Percentiles rank a stretch among this genome's conserved stretches.
Conservation (phyloP, 2,888 invertebrate species). For the Callyntrura guangdongensis region DNA sequence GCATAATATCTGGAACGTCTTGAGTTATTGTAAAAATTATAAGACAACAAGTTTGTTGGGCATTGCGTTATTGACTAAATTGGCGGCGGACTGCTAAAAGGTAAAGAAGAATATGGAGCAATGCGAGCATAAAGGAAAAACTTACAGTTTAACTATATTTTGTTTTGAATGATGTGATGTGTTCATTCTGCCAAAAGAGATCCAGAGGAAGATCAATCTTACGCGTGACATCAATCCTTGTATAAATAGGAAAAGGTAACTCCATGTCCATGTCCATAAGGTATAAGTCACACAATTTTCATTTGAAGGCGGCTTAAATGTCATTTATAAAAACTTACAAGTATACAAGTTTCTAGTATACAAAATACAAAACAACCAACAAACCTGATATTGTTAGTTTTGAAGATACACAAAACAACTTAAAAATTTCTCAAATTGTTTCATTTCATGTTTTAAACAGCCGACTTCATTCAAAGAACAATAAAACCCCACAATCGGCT, state of each 20-base stretch:
- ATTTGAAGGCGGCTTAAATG: too few relatives aligned
- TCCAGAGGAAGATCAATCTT: conserved; percentile 66
- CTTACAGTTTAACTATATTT: too few relatives aligned
- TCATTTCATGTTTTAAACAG: conserved; percentile 34
- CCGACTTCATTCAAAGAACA: background rate
- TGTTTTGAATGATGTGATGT: conserved; percentile 30
- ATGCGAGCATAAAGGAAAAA: too few relatives aligned
- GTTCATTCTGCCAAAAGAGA: conserved; percentile 52
- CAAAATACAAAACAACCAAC: conserved; percentile 12
- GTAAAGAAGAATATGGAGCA: too few relatives aligned
- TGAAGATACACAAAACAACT: conserved; percentile 50
- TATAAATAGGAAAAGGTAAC: background rate
- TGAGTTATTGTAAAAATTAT: too few relatives aligned
- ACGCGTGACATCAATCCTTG: conserved; percentile 57
- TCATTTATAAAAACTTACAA: too few relatives aligned
- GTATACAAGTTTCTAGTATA: background rate
- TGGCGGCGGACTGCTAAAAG: too few relatives aligned
- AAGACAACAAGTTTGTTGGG: too few relatives aligned
- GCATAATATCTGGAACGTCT: too few relatives aligned
- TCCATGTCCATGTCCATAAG: background rate
- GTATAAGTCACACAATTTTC: background rate
- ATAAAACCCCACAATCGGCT: too few relatives aligned
- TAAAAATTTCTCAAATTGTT: conserved; percentile 72
- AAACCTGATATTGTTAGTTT: conserved; percentile 27
- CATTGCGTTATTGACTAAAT: too few relatives aligned